Conservation (phyloP, 2,888 invertebrate genomes). For the Latrodectus hesperus region DNA sequence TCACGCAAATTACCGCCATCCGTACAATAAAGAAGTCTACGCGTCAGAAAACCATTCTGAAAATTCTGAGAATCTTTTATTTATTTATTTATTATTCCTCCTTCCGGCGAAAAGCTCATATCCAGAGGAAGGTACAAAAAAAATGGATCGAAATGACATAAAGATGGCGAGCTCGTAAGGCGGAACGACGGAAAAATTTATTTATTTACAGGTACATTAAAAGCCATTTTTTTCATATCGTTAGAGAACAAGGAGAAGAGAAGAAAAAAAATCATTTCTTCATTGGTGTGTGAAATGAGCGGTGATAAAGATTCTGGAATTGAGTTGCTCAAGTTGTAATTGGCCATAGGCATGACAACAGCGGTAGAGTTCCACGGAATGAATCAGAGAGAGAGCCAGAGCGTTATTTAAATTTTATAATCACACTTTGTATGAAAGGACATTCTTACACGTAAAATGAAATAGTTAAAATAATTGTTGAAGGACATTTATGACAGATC, state of each 20-base stretch:
- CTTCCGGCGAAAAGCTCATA: slow-evolving; percentile 1
- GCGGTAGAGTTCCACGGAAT: neutral
- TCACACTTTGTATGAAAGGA: too few relatives aligned
- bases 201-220: slow-evolving; percentile 5
- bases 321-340: slow-evolving; percentile 34
- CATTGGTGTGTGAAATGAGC: slow-evolving; percentile 42
- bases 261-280: slow-evolving; percentile 1
- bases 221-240: neutral
- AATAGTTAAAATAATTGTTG: too few relatives aligned
- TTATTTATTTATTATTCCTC: neutral
- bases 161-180: neutral
- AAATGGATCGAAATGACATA: neutral
- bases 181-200: neutral
- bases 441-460: too few relatives aligned
- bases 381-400: too few relatives aligned
- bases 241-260: neutral
- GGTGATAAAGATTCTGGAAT: slow-evolving; percentile 25
- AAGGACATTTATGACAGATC: too few relatives aligned
- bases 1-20: neutral
- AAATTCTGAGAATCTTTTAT: slow-evolving; percentile 5
- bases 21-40: neutral
- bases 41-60: slow-evolving; percentile 3
- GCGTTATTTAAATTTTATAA: too few relatives aligned
- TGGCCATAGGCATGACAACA: neutral
- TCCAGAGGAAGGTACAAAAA: neutral